Base-by-base conservation (phyloP, 2,888 invertebrate species). In the Saturnia japonica region DNA sequence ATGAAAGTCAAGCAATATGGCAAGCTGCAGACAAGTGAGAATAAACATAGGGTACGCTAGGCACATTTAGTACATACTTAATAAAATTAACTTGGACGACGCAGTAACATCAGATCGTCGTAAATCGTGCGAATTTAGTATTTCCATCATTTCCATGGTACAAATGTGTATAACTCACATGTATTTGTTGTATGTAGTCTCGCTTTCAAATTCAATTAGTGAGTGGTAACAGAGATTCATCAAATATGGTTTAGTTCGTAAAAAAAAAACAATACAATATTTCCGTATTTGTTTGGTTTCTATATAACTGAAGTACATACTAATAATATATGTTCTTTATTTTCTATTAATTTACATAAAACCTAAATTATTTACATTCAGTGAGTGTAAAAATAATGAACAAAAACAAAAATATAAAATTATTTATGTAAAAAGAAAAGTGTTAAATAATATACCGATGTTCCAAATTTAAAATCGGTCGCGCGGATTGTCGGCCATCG, bases 401-500 rank as follows among this genome's bases (percentile, higher is more conserved):
- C 6, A 6, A 47, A 47, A 43, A 64, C n/a, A n/a, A n/a, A n/a
- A n/a, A n/a, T n/a, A n/a, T n/a, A n/a, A n/a, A n/a, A n/a, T n/a
- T n/a, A n/a, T n/a, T n/a, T n/a, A n/a, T n/a, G n/a, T n/a, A n/a
- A n/a, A n/a, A n/a, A n/a, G n/a, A n/a, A n/a, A n/a, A n/a, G n/a
- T n/a, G n/a, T n/a, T n/a, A 40, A 34, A 19, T 19, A 64, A 40
- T 40, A 34, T 19, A 40, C 28, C n/a, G 19, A 64, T 40, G 64
- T 64, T 64, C 40, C 11, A 40, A 64, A 64, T 57, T 19, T 12
- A 67, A 67, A 71, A 28, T 71, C 42, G 45, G 67, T 69, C 42
- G 51, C 42, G 54, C n/a, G 64, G 54, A 71, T 43, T 73, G 60
- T 72, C 64, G 68, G 67, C 68, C 70, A 69, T 72, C 62, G 67